Percentiles rank a stretch among this genome's conserved stretches.
These are phyloP conservation scores for Piliocolobus tephrosceles DNA, from an alignment of 2,113 vertebrate species.

Conservation along the genomic window DNA sequence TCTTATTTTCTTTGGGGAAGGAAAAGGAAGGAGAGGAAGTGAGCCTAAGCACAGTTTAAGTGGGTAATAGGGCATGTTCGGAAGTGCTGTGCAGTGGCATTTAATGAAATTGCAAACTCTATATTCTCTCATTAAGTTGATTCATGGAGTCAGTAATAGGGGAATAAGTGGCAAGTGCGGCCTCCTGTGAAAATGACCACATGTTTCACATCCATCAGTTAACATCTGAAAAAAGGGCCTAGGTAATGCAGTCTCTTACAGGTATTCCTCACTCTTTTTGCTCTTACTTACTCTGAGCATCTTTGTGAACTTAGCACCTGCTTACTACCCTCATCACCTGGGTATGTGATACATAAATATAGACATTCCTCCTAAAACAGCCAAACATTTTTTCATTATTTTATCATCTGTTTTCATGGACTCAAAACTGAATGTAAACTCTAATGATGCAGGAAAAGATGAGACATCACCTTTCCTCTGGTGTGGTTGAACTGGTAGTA, in stretches of 20 bases:
- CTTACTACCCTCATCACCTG: background rate
- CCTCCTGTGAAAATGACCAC: conserved; percentile 63
- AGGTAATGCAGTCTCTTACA: background rate
- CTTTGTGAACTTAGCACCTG: background rate
- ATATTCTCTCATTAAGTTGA: conserved; percentile 77
- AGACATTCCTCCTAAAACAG: background rate
- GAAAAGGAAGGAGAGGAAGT: conserved; percentile 56
- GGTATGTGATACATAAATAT: background rate
- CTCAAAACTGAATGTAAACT: background rate
- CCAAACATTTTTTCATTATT: background rate
- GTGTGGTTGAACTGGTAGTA: background rate
- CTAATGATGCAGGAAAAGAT: conserved; percentile 56
- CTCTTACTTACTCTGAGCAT: background rate
- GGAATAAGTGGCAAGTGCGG: conserved; percentile 68
- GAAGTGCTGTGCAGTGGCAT: conserved; percentile 58
- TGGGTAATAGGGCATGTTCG: conserved; percentile 53
- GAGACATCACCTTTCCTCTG: background rate
- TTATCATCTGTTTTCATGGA: background rate
- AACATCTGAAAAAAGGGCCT: background rate
- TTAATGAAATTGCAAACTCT: conserved; percentile 76
- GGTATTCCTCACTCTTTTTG: background rate
- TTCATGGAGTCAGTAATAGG: conserved; percentile 74
- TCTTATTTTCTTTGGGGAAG: background rate
- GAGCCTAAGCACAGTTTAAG: conserved; percentile 46
- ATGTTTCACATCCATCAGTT: conserved; percentile 40